A percentile compares a stretch with the other conserved stretches of the same genome.
phyloP scores from a whole-genome alignment of 2,888 invertebrate genomes.

The Malachius bipustulatus region DNA sequence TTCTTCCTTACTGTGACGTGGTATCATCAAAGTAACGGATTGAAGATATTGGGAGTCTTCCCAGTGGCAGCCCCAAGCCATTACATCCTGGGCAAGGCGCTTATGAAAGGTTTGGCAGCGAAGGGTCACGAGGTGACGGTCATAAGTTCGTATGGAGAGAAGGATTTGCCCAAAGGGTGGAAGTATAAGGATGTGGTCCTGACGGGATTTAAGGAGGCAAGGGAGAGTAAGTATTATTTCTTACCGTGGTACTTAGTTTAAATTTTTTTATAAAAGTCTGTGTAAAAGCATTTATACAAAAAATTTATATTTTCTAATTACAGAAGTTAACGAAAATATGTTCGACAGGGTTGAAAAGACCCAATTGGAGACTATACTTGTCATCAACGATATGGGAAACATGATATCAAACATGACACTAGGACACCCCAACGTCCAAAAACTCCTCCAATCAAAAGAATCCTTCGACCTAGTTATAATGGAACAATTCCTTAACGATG shows the following conservation, averaged over 20 bases:
- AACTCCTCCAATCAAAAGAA: slow-evolving; percentile 27
- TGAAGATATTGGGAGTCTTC: slow-evolving; percentile 13
- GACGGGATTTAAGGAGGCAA: slow-evolving; percentile 7
- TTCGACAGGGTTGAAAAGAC: too few relatives aligned
- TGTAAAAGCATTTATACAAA: too few relatives aligned
- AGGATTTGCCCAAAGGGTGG: slow-evolving; percentile 10
- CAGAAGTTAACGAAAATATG: too few relatives aligned
- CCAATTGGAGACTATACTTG: too few relatives aligned
- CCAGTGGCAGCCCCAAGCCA: slow-evolving; percentile 19
- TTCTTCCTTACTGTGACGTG: too few relatives aligned
- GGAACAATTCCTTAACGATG: slow-evolving; percentile 40
- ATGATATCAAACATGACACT: too few relatives aligned
- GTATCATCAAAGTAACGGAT: too few relatives aligned
- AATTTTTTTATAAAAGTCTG: slow-evolving; percentile 5
- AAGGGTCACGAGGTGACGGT: slow-evolving; percentile 33
- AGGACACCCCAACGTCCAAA: slow-evolving; percentile 32
- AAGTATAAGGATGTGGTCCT: slow-evolving; percentile 12
- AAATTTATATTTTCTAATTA: too few relatives aligned
- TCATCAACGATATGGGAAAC: too few relatives aligned
- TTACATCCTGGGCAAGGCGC: slow-evolving; percentile 16
- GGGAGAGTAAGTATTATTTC: slow-evolving; percentile 11
- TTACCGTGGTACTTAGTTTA: slow-evolving; percentile 3
- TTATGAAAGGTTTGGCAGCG: slow-evolving; percentile 17
- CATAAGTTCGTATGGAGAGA: slow-evolving; percentile 11
- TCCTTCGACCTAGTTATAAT: slow-evolving; percentile 31